These are phyloP conservation scores for Dipodomys spectabilis DNA, from an alignment of 2,113 vertebrate species.

Conservation along the genomic window DNA sequence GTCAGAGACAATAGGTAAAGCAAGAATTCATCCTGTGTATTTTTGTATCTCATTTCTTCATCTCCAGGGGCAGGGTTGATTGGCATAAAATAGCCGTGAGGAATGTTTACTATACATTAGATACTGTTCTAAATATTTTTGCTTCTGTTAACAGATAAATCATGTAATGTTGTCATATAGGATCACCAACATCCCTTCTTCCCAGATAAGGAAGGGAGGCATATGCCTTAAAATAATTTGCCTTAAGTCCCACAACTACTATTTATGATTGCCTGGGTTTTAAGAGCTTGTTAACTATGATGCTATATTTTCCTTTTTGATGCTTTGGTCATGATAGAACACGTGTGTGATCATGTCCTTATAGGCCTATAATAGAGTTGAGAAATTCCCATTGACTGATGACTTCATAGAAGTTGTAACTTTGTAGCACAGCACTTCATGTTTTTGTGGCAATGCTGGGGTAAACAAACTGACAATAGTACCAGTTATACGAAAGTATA, in stretches of 20 bases:
- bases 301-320: not conserved
- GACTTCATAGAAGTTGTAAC: not conserved
- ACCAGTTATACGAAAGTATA: not conserved
- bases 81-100: not conserved
- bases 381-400: not conserved
- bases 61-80: not conserved
- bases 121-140: not conserved
- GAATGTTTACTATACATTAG: not conserved
- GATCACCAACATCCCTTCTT: not conserved
- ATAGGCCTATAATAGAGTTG: not conserved
- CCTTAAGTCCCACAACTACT: not conserved
- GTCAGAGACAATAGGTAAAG: not conserved
- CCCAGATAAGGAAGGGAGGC: not conserved
- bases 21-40: not conserved
- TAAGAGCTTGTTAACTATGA: not conserved
- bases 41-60: conserved; percentile 46
- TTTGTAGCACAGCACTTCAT: too few species aligned
- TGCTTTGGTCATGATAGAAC: not conserved
- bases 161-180: not conserved
- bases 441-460: not conserved
- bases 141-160: not conserved
- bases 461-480: not conserved
- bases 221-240: not conserved
- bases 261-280: not conserved
- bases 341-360: too few species aligned